Evolutionary conservation across 2,113 vertebrate species (phyloP), one percentile per base, ranked within the genome.

Genomic region (Numida meleagris): DNA sequence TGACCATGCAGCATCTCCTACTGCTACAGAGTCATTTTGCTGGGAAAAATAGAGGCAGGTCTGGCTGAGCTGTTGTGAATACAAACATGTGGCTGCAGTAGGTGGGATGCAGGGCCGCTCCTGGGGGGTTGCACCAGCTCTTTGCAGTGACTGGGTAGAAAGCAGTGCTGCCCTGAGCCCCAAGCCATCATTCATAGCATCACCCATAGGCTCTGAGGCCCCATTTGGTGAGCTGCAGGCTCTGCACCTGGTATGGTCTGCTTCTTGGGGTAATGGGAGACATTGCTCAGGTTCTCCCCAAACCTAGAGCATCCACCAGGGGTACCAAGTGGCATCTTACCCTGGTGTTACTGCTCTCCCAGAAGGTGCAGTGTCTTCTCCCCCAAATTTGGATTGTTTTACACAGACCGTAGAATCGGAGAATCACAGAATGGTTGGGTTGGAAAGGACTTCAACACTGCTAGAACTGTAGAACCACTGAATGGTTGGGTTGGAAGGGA

Each of bases 11-110:
- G 66, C 82, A 7, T 5, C 29, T 48, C 23, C 63, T 48, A 21
- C 12, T 78, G 29, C 55, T 63, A 2, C 1, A 2, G 25, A 77
- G 68, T 20, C 43, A 4, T 3, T 0, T 6, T 42, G 61, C 62
- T 57, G 48, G 46, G 66, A 34, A 53, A 80, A 82, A 29, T 0
- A 34, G 58, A 72, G 67, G 45, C 46, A 57, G 57, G 20, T 18
- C 25, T 84, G 24, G 12, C 46, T 36, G 40, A n/a, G 84, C 29
- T 82, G 67, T 36, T 75, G 13, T 25, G 50, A 55, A 19, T 10
- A 23, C 50, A 21, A 67, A 25, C 1, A 0, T 14, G 25, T 5
- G 24, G 29, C 43, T 1, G 3, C 78, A 79, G 36, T 20, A 57
- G 36, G 18, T 34, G 51, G 33, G 73, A 7, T 51, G 25, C 65